A percentile compares a stretch with the other conserved stretches of the same genome.
phyloP scores from a whole-genome alignment of 2,888 invertebrate species.

The Calameuta filiformis region DNA sequence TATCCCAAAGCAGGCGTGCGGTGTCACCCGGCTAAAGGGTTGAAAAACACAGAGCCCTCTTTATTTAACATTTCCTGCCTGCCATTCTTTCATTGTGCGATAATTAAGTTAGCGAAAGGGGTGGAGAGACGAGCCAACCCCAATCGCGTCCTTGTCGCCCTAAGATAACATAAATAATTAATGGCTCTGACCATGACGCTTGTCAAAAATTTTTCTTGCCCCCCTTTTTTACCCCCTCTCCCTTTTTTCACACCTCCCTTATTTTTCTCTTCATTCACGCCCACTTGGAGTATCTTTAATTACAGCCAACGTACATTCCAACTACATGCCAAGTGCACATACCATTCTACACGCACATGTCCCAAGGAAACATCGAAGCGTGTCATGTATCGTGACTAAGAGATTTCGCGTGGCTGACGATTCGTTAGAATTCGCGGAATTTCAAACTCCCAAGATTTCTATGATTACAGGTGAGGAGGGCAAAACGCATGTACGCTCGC shows the following conservation, averaged over 20 bases:
- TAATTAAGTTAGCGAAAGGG: constrained; percentile 44
- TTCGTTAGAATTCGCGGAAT: neutral
- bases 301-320: neutral
- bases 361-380: neutral
- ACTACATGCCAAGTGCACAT: neutral
- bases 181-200: neutral
- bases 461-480: neutral
- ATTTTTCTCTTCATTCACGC: neutral
- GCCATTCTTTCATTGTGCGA: constrained; percentile 46
- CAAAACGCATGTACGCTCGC: constrained; percentile 25
- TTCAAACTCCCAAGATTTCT: neutral
- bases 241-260: neutral
- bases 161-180: neutral
- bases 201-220: neutral
- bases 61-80: constrained; percentile 47
- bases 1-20: neutral
- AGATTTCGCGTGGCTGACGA: neutral
- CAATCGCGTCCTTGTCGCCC: neutral
- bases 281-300: neutral
- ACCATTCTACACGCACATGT: neutral
- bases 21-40: constrained; percentile 25
- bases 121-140: neutral
- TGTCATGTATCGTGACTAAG: neutral
- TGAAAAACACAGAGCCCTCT: constrained; percentile 42
- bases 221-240: neutral